phyloP scores from a whole-genome alignment of 2,113 vertebrate species.

The Abramis brama region DNA sequence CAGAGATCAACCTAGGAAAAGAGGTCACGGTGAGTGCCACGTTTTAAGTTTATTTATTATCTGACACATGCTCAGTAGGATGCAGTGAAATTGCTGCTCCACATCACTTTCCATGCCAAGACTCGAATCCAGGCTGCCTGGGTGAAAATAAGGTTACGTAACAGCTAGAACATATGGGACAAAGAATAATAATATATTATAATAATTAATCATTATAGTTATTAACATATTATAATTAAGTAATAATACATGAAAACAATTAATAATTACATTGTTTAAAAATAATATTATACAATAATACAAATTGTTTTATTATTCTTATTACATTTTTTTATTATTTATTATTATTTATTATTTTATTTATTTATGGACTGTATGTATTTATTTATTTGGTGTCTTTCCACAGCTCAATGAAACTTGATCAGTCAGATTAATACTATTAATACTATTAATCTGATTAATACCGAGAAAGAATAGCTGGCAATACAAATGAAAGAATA shows the following conservation, averaged over 20 bases:
- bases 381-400: not conserved
- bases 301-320: too few species aligned
- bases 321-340: not conserved
- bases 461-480: not conserved
- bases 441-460: not conserved
- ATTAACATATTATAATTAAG: too few species aligned
- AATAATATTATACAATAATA: too few species aligned
- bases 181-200: not conserved
- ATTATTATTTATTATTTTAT: not conserved
- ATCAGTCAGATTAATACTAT: not conserved
- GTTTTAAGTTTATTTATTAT: not conserved
- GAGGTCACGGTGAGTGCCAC: constrained; percentile 88
- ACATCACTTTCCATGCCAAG: not conserved
- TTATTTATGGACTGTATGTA: not conserved
- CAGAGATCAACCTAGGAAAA: constrained; percentile 89
- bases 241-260: too few species aligned
- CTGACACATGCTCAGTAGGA: not conserved
- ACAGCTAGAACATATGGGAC: not conserved
- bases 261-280: too few species aligned
- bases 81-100: not conserved
- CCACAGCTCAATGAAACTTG: not conserved
- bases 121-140: not conserved
- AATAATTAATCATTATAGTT: too few species aligned
- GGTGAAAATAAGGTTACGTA: not conserved
- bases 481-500: not conserved